Evolutionary conservation across 2,113 vertebrate genomes (phyloP).

Genomic region (Heptranchias perlo): DNA sequence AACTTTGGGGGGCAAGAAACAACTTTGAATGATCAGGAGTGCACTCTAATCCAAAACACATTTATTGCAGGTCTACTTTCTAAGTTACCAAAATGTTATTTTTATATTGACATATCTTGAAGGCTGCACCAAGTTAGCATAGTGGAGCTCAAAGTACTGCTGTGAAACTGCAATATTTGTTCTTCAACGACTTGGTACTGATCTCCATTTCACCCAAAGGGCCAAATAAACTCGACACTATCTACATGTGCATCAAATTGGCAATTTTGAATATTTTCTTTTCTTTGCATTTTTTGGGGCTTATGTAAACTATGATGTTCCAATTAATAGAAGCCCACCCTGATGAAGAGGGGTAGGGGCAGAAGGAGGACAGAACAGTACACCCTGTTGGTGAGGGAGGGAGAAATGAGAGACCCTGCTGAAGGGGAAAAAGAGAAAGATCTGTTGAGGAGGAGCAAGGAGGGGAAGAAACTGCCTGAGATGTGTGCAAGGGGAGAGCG

Average conservation of each 20-base stretch:
- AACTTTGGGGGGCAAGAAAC: neutral
- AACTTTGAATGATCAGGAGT: neutral
- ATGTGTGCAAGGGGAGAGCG: neutral
- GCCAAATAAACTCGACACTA: neutral
- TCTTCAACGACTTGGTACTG: neutral
- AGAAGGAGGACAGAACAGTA: neutral
- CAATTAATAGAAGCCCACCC: neutral
- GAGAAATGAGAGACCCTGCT: neutral
- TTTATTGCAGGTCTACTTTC: neutral
- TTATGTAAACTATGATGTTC: neutral
- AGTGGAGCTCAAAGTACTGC: neutral
- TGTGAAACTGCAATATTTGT: neutral
- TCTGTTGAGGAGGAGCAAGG: neutral
- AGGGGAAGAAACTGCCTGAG: neutral
- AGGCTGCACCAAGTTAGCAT: neutral
- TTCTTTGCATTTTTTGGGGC: neutral
- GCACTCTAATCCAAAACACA: neutral
- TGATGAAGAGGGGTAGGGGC: neutral
- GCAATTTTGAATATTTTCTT: neutral
- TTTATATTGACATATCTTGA: neutral
- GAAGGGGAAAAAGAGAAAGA: neutral
- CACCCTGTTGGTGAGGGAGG: neutral
- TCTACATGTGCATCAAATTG: neutral
- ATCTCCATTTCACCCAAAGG: neutral
- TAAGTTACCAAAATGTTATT: neutral